Conservation (phyloP, 2,113 vertebrate species). For the Nothoprocta perdicaria region DNA sequence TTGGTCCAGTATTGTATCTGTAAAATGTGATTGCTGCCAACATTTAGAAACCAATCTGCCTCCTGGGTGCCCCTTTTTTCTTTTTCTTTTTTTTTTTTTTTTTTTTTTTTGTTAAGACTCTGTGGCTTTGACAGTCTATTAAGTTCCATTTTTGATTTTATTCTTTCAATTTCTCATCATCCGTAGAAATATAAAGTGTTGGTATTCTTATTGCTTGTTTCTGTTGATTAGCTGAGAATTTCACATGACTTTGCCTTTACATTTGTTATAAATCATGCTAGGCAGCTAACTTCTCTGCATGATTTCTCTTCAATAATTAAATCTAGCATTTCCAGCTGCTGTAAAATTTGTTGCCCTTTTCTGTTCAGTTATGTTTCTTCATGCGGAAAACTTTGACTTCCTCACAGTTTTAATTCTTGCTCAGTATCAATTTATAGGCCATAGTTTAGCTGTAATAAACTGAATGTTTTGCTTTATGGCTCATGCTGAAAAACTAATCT, state of each 20-base stretch:
- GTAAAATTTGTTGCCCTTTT: constrained; percentile 79
- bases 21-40: neutral
- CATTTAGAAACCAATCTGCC: neutral
- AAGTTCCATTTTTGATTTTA: neutral
- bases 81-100: neutral
- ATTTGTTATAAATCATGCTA: constrained; percentile 72
- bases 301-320: constrained; percentile 80
- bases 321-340: constrained; percentile 77
- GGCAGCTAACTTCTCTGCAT: constrained; percentile 75
- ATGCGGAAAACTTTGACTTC: constrained; percentile 64
- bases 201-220: constrained; percentile 17
- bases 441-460: constrained; percentile 50
- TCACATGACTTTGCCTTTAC: constrained; percentile 39
- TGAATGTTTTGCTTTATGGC: constrained; percentile 56
- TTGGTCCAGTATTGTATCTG: neutral
- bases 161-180: neutral
- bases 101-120: neutral
- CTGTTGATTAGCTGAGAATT: constrained; percentile 62
- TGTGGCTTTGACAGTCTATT: neutral
- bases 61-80: neutral
- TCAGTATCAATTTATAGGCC: constrained; percentile 63
- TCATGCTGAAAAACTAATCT: constrained; percentile 25
- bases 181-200: neutral
- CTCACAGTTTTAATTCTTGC: constrained; percentile 70
- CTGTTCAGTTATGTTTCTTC: constrained; percentile 72